Evolutionary conservation across 2,888 invertebrate genomes (phyloP).

Genomic region (Apantesis nais): DNA sequence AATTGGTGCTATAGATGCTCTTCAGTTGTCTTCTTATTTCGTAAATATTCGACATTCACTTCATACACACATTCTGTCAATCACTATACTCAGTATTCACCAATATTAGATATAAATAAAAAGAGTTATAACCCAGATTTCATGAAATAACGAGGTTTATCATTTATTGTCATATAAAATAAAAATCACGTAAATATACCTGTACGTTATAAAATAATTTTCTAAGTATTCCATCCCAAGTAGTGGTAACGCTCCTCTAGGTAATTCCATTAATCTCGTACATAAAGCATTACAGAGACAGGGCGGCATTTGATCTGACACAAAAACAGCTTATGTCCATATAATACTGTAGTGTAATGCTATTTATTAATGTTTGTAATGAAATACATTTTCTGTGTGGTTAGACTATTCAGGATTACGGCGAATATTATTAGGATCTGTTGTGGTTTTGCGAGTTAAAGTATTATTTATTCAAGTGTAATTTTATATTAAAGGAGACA

Average conservation of each 20-base stretch:
- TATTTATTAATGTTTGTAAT: conserved; percentile 68
- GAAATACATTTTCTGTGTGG: conserved; percentile 62
- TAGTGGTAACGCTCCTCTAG: conserved; percentile 53
- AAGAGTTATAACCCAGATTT: background rate
- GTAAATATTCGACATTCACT: too few relatives aligned
- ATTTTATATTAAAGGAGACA: background rate
- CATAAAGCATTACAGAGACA: conserved; percentile 74
- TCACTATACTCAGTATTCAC: background rate
- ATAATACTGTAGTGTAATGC: conserved; percentile 53
- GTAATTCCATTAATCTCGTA: conserved; percentile 77
- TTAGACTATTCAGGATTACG: conserved; percentile 50
- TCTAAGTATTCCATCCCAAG: conserved; percentile 47
- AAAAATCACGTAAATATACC: conserved; percentile 51
- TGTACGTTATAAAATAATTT: conserved; percentile 56
- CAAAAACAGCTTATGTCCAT: conserved; percentile 57
- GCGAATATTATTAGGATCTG: conserved; percentile 49
- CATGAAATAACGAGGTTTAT: background rate
- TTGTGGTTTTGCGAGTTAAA: conserved; percentile 37
- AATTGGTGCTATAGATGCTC: too few relatives aligned
- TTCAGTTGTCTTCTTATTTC: too few relatives aligned
- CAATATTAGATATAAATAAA: background rate
- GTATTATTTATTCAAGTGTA: background rate
- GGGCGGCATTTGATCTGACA: conserved; percentile 72
- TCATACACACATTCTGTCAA: background rate
- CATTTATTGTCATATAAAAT: conserved; percentile 8